Percentiles rank a stretch among this genome's conserved stretches.
Conservation (phyloP, 1,140 invertebrate species). For the Drosophila sulfurigaster region DNA sequence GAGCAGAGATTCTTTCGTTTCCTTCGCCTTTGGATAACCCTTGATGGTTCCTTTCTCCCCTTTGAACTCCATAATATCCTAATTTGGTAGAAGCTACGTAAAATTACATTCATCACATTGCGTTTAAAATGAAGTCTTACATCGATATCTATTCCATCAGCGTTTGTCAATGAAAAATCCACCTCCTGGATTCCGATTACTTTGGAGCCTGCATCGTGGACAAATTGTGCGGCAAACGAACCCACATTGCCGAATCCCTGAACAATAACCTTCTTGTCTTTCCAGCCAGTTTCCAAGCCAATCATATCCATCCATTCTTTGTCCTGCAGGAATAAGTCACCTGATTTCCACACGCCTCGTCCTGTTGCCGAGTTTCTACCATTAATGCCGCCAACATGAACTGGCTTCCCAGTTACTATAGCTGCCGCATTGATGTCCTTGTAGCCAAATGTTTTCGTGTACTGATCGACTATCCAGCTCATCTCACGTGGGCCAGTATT, state of each 20-base stretch:
- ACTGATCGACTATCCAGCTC: slow-evolving; percentile 95
- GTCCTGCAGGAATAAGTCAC: slow-evolving; percentile 92
- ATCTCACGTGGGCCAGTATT: slow-evolving; percentile 93
- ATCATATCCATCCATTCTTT: slow-evolving; percentile 92
- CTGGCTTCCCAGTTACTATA: slow-evolving; percentile 95
- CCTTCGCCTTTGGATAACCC: slow-evolving; percentile 90
- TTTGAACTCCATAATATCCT: slow-evolving; percentile 61
- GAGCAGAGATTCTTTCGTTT: slow-evolving; percentile 87
- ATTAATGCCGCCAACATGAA: slow-evolving; percentile 91
- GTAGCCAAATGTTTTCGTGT: slow-evolving; percentile 91
- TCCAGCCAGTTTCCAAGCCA: slow-evolving; percentile 89
- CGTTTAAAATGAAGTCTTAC: slow-evolving; percentile 82
- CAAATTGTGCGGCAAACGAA: slow-evolving; percentile 90
- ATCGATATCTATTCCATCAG: slow-evolving; percentile 92
- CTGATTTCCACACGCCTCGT: slow-evolving; percentile 93
- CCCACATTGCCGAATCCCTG: slow-evolving; percentile 97
- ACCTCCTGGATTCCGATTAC: slow-evolving; percentile 93
- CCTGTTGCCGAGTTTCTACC: slow-evolving; percentile 95
- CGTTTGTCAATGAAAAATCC: slow-evolving; percentile 90
- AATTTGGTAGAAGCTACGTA: too few species aligned
- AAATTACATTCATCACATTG: neutral
- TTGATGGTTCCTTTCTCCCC: slow-evolving; percentile 88
- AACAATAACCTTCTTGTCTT: slow-evolving; percentile 94
- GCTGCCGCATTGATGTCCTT: slow-evolving; percentile 93
- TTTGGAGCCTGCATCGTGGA: slow-evolving; percentile 91